These are phyloP conservation scores for Anoplopoma fimbria DNA, from an alignment of 2,113 vertebrate species.

Conservation along the genomic window DNA sequence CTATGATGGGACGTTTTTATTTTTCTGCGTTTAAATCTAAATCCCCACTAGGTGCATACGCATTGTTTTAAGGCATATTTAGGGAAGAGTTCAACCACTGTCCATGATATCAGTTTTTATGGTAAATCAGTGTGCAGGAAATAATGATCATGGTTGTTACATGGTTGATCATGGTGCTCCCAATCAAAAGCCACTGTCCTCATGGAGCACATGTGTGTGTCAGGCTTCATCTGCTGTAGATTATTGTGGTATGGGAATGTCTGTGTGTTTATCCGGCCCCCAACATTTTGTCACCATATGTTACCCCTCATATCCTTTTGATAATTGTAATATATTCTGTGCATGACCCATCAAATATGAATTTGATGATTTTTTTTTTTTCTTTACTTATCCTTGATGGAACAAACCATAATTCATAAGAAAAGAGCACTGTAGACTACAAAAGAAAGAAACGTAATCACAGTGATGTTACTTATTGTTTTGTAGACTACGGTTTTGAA, in stretches of 20 bases:
- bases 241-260: slow-evolving; percentile 76
- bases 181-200: slow-evolving; percentile 71
- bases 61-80: neutral
- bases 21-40: slow-evolving; percentile 7
- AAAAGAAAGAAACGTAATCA: no score
- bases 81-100: neutral
- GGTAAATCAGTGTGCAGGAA: slow-evolving; percentile 55
- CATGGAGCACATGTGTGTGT: slow-evolving; percentile 66
- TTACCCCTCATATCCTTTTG: slow-evolving; percentile 38
- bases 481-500: no score
- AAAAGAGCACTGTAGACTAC: neutral
- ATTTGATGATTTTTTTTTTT: neutral
- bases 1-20: neutral
- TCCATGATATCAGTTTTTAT: slow-evolving; percentile 8
- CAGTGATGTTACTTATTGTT: no score
- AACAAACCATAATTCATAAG: neutral
- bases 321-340: slow-evolving; percentile 31
- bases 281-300: slow-evolving; percentile 65
- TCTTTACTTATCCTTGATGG: neutral
- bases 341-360: neutral
- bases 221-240: slow-evolving; percentile 74
- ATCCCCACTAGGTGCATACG: neutral
- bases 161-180: slow-evolving; percentile 52
- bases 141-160: slow-evolving; percentile 43
- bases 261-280: slow-evolving; percentile 60